Base-by-base conservation (phyloP, 2,797 vertebrate species). In the Syndactyla subalaris region DNA sequence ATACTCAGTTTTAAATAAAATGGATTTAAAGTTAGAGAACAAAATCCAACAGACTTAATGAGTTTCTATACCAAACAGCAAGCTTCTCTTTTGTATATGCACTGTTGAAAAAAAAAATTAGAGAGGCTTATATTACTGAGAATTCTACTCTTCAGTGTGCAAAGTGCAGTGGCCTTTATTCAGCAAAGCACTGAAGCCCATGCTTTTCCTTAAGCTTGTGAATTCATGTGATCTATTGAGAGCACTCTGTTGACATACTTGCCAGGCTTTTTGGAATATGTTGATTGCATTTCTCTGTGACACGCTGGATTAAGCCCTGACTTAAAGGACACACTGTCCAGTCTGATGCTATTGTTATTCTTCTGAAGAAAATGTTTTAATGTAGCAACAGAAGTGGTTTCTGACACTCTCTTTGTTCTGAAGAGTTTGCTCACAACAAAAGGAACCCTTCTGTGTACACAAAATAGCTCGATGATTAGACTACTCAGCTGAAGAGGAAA, bases 401-500 rank as follows among this genome's bases (percentile, higher is more conserved):
- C 58, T 83, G 89, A 78, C 17, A 46, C n/a, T 80, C 45, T 71
- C 34, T 96, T 94, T 89, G 48, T 88, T 88, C 49, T 62, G 36
- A 66, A 62, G 51, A 29, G 38, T 72, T 95, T 96, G 36, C 73
- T 94, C 12, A 49, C 34, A 83, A 72, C 93, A 88, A 83, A 93
- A 95, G 62, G 76, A 95, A 48, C 61, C 54, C 62, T 95, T 93
- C 85, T 92, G 79, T 38, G 29, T 62, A 83, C 70, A 45, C 73
- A 92, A 46, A 95, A 96, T 84, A 92, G 65, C 72, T 66, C 3
- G 62, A 84, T 94, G 95, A 89, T 96, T 93, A 95, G 62, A 86
- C 63, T 57, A 63, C 59, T 92, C 74, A 45, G 46, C 59, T 70
- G 74, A 94, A 91, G 59, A 88, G 57, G 46, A 88, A 86, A 59